phyloP scores from a whole-genome alignment of 1,140 invertebrate species.

The Achatina immaculata region DNA sequence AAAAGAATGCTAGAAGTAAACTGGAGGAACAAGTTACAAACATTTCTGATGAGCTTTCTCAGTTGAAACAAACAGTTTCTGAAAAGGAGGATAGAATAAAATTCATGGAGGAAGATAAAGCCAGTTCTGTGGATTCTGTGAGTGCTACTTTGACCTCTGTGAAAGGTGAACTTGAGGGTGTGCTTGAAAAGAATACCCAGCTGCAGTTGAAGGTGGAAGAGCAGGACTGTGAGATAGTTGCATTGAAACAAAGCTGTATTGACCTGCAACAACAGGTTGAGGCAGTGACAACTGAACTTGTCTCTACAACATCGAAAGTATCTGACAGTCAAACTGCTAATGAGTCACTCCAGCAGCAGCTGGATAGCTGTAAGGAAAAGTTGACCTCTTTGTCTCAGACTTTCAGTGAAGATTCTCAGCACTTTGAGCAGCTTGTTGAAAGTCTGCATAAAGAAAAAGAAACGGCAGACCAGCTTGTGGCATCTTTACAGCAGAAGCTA shows the following conservation, averaged over 20 bases:
- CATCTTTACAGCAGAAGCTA: constrained; percentile 33
- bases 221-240: constrained; percentile 17
- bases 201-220: constrained; percentile 24
- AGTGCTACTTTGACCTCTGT: background rate
- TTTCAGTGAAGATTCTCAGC: constrained; percentile 21
- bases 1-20: background rate
- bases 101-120: background rate
- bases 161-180: constrained; percentile 12
- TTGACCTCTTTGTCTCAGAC: background rate
- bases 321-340: constrained; percentile 6
- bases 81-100: background rate
- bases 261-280: constrained; percentile 12
- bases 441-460: constrained; percentile 24
- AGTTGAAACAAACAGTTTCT: background rate
- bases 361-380: constrained; percentile 7
- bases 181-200: background rate
- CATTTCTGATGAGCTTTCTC: background rate
- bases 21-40: background rate
- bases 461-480: constrained; percentile 20
- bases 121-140: background rate
- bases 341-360: background rate
- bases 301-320: background rate
- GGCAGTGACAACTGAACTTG: constrained; percentile 7
- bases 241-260: background rate
- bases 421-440: constrained; percentile 1